These are phyloP conservation scores for Trachythela sp. DNA, from an alignment of 64 coral and sea anemone species.

Conservation along the genomic window DNA sequence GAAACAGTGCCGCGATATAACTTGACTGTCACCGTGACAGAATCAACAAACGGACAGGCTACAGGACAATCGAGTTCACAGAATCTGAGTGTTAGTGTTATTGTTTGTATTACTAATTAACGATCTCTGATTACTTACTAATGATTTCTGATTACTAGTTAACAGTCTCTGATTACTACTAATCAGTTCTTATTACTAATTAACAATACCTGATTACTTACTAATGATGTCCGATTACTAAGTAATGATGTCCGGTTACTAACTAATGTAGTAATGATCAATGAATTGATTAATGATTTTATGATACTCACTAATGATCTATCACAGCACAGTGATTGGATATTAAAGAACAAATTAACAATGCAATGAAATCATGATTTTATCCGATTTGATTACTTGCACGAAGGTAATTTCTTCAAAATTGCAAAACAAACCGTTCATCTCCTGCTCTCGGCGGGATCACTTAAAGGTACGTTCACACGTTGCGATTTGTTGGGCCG, in stretches of 20 bases:
- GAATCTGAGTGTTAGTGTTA: slow-evolving; percentile 52
- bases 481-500: no score
- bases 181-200: neutral
- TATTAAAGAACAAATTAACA: no score
- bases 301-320: no score
- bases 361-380: neutral
- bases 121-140: neutral
- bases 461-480: no score
- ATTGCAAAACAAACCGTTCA: neutral
- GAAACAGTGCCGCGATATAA: slow-evolving; percentile 53
- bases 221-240: neutral
- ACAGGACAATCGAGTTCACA: slow-evolving; percentile 22
- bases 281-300: no score
- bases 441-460: neutral
- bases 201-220: neutral
- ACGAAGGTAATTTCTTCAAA: neutral
- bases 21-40: slow-evolving; percentile 61
- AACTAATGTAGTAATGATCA: no score
- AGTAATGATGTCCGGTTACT: neutral
- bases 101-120: neutral
- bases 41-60: slow-evolving; percentile 5
- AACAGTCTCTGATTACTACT: neutral
- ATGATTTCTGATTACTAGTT: neutral
- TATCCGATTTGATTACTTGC: neutral
- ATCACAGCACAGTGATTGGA: no score